Conservation (phyloP, 2,113 vertebrate species). For the Epinephelus cyanopodus region DNA sequence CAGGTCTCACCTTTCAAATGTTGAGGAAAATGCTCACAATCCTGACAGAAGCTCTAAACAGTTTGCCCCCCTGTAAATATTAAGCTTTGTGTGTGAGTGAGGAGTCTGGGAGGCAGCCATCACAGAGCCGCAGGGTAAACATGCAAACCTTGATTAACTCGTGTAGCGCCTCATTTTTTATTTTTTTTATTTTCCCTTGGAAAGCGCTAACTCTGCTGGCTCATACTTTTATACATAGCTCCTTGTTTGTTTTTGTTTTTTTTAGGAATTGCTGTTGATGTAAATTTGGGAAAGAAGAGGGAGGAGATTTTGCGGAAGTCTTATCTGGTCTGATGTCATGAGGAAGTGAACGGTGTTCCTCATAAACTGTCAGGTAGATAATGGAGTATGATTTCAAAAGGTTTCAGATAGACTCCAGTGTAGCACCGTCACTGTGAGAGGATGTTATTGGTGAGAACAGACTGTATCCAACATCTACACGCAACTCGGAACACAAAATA, state of each 20-base stretch:
- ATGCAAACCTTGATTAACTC: slow-evolving; percentile 80
- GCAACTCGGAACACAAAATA: slow-evolving; percentile 48
- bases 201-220: slow-evolving; percentile 22
- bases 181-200: neutral
- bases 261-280: neutral
- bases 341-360: slow-evolving; percentile 34
- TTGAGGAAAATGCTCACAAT: slow-evolving; percentile 54
- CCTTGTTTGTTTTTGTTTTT: slow-evolving; percentile 21
- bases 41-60: slow-evolving; percentile 72
- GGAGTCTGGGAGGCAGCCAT: slow-evolving; percentile 60
- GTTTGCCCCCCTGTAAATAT: slow-evolving; percentile 72
- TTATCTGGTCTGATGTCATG: slow-evolving; percentile 40
- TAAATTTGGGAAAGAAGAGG: too few relatives aligned
- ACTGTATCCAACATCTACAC: slow-evolving; percentile 42
- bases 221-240: neutral
- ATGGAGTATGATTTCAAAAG: slow-evolving; percentile 46
- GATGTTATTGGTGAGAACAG: slow-evolving; percentile 42
- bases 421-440: slow-evolving; percentile 16
- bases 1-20: slow-evolving; percentile 75
- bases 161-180: slow-evolving; percentile 23
- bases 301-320: slow-evolving; percentile 14
- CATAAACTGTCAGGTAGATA: slow-evolving; percentile 44
- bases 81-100: slow-evolving; percentile 65
- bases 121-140: slow-evolving; percentile 76
- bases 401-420: slow-evolving; percentile 36